Conservation (phyloP, 1,140 invertebrate genomes). For the Brevipalpus yothersi region DNA sequence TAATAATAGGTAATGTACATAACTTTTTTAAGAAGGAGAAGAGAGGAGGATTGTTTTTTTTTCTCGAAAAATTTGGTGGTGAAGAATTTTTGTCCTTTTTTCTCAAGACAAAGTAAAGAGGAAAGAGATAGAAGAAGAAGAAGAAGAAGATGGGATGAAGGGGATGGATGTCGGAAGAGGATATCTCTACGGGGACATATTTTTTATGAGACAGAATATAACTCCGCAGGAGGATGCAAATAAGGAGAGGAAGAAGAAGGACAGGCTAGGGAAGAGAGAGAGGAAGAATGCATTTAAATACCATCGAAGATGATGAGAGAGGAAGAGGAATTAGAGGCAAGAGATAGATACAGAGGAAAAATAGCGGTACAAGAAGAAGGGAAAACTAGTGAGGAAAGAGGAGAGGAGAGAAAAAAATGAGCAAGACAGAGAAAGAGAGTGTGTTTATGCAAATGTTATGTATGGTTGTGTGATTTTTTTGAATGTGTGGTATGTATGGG, state of each 20-base stretch:
- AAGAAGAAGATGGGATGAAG: neutral
- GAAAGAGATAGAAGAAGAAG: neutral
- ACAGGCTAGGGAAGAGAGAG: neutral
- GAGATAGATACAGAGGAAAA: neutral
- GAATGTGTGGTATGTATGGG: neutral
- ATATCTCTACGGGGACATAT: neutral
- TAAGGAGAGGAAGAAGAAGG: neutral
- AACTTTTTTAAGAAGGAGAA: too few relatives aligned
- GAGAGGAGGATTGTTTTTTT: too few relatives aligned
- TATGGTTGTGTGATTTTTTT: neutral
- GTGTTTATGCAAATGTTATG: neutral
- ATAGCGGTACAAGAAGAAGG: too few relatives aligned
- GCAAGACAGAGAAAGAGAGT: neutral
- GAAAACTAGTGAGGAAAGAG: neutral
- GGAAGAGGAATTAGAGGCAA: neutral
- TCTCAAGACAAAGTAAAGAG: neutral
- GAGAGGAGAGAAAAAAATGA: neutral
- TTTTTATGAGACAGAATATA: neutral
- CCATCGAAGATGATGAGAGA: neutral
- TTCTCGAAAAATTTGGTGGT: too few relatives aligned
- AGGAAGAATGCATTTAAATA: neutral
- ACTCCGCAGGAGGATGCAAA: too few relatives aligned
- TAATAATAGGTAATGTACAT: too few relatives aligned
- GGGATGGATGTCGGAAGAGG: neutral
- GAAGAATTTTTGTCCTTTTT: too few relatives aligned